phyloP scores from a whole-genome alignment of 23 tunicate genomes.

The Phallusia fumigata region DNA sequence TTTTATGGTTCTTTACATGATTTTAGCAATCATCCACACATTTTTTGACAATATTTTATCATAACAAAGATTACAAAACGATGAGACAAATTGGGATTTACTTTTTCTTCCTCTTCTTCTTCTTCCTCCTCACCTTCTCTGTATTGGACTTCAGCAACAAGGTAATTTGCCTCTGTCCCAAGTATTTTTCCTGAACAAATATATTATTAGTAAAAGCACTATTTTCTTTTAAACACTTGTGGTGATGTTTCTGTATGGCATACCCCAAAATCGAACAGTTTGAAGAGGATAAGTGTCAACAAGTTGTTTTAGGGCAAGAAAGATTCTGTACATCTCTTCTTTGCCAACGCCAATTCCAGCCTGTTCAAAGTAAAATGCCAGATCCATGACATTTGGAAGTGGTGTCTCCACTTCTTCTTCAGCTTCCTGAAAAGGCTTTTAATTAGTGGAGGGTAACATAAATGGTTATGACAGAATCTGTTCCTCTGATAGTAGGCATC shows the following conservation, averaged over 20 bases:
- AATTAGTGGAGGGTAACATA: no score
- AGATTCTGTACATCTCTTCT: constrained; percentile 85
- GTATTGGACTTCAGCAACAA: constrained; percentile 90
- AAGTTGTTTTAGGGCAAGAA: constrained; percentile 88
- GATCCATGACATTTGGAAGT: constrained; percentile 91
- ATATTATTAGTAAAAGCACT: not conserved
- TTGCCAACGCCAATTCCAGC: constrained; percentile 92
- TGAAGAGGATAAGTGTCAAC: constrained; percentile 96
- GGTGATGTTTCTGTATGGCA: not conserved
- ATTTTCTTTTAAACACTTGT: not conserved
- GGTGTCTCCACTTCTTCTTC: constrained; percentile 96
- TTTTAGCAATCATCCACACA: no score
- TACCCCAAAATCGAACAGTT: constrained; percentile 97
- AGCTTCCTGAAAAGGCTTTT: constrained; percentile 71
- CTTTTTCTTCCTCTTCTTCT: constrained; percentile 93
- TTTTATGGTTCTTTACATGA: no score
- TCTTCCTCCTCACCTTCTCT: constrained; percentile 99
- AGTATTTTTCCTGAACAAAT: constrained; percentile 62
- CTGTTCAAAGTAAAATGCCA: constrained; percentile 84
- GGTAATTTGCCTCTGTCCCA: constrained; percentile 86
- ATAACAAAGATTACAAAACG: not conserved
- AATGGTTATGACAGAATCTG: no score
- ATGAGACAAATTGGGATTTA: not conserved
- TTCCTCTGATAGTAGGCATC: no score
- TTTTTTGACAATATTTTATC: no score